These are phyloP conservation scores for Tachystola acroxantha DNA, from an alignment of 2,888 invertebrate species.

Conservation along the genomic window DNA sequence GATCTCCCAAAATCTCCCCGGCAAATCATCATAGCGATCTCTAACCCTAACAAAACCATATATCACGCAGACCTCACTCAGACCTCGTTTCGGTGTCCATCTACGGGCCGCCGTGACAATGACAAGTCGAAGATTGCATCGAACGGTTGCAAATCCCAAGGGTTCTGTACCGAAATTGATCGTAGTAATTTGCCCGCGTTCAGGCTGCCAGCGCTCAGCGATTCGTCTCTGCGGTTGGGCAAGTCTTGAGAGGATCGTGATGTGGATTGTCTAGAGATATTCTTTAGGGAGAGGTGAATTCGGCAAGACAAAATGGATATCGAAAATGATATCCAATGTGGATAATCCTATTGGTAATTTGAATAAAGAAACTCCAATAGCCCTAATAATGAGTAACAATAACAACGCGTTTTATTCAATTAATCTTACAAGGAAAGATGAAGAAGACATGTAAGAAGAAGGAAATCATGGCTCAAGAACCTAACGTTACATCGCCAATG, in stretches of 20 bases:
- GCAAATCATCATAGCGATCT: no score
- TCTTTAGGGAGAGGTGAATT: not conserved
- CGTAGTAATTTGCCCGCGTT: constrained; percentile 60
- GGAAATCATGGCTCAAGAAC: no score
- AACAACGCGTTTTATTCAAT: no score
- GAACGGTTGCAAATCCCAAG: constrained; percentile 50
- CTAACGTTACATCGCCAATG: no score
- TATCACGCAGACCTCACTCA: constrained; percentile 5
- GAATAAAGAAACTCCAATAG: no score
- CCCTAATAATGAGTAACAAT: no score
- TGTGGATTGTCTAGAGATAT: not conserved
- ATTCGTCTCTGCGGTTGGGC: constrained; percentile 30
- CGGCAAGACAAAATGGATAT: no score
- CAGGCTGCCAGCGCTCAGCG: constrained; percentile 34
- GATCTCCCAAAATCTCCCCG: no score
- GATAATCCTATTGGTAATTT: no score
- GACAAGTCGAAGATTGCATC: constrained; percentile 70
- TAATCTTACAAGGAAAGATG: no score
- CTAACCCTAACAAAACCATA: not conserved
- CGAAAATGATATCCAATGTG: no score
- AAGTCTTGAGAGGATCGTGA: not conserved
- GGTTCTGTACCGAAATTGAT: constrained; percentile 55
- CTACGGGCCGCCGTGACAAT: constrained; percentile 44
- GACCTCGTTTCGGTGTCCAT: constrained; percentile 5
- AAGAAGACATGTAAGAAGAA: no score